Evolutionary conservation across 2,888 invertebrate genomes (phyloP).

Genomic region (Rhopalosiphum nymphaeae): DNA sequence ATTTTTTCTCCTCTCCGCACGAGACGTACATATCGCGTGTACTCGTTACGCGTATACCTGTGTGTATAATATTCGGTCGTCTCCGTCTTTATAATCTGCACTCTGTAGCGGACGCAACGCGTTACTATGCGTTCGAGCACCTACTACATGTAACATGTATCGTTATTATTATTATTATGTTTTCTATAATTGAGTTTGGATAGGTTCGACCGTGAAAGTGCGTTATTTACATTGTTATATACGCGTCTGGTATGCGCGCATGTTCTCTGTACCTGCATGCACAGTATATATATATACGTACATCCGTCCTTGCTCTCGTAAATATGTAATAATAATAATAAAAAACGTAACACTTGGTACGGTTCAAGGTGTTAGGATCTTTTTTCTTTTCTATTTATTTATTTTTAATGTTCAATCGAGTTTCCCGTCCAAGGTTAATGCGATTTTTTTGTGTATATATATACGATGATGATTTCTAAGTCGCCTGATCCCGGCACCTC

Average conservation of each 20-base stretch:
- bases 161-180: background rate
- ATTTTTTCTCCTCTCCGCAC: background rate
- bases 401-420: constrained; percentile 4
- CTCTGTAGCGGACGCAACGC: too few relatives aligned
- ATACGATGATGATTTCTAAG: background rate
- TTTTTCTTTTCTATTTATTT: constrained; percentile 19
- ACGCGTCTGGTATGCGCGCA: background rate
- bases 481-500: background rate
- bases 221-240: constrained; percentile 27
- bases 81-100: background rate
- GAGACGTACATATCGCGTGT: background rate
- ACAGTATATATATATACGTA: background rate
- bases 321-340: constrained; percentile 22
- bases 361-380: constrained; percentile 44
- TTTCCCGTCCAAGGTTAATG: constrained; percentile 51
- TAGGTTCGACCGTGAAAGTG: constrained; percentile 18
- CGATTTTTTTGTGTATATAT: constrained; percentile 38
- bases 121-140: background rate
- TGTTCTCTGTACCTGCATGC: background rate
- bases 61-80: background rate
- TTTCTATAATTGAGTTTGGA: constrained; percentile 30
- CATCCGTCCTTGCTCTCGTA: constrained; percentile 56
- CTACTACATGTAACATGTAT: background rate
- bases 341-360: constrained; percentile 1
- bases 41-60: background rate